Evolutionary conservation across 2,113 vertebrate species (phyloP).

Genomic region (Notarius lentiginosus): DNA sequence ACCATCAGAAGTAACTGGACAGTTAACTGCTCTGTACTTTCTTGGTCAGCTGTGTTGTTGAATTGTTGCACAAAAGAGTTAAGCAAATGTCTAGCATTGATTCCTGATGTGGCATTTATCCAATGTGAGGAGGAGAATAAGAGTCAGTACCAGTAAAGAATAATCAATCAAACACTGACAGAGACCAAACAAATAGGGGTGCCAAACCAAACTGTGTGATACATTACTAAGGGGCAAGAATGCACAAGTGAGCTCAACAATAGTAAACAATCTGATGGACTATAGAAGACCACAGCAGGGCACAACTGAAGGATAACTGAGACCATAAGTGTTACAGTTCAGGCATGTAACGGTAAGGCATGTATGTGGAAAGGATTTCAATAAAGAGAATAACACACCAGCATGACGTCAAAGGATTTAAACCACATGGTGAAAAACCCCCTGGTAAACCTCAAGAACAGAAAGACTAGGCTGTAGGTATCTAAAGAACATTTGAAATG

Average conservation of each 20-base stretch:
- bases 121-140: neutral
- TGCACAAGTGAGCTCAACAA: conserved; percentile 16
- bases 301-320: neutral
- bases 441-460: neutral
- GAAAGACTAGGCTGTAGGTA: neutral
- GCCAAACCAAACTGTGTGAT: conserved; percentile 8
- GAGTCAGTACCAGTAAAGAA: conserved; percentile 10
- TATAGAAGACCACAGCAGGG: neutral
- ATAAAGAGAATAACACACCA: neutral
- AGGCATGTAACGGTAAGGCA: neutral
- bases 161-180: conserved; percentile 9
- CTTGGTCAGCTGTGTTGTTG: neutral
- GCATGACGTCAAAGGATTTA: neutral
- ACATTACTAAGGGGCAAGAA: conserved; percentile 15
- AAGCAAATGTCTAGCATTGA: neutral
- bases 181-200: neutral
- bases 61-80: neutral
- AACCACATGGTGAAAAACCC: neutral
- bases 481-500: neutral
- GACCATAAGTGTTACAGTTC: neutral
- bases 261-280: conserved; percentile 6
- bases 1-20: neutral
- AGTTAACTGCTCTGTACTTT: neutral
- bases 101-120: neutral
- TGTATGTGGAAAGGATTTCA: neutral